These are phyloP conservation scores for Ambastaia sidthimunki DNA, from an alignment of 2,797 vertebrate species.

Conservation along the genomic window DNA sequence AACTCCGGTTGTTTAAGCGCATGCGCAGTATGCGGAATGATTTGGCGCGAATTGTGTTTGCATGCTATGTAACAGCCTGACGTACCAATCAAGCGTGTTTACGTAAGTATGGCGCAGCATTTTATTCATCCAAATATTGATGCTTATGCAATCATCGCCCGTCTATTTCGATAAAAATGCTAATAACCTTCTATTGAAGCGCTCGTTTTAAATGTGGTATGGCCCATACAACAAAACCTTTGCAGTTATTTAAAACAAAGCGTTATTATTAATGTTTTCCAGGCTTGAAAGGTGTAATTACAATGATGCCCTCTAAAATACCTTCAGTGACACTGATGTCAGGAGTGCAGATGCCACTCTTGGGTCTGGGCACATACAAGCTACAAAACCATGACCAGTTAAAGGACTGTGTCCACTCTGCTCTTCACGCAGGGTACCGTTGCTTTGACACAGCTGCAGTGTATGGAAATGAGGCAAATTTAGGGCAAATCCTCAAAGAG, in stretches of 20 bases:
- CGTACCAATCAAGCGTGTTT: no score
- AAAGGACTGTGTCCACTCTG: conserved; percentile 58
- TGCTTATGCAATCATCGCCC: no score
- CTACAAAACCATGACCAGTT: conserved; percentile 57
- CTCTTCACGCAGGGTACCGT: conserved; percentile 65
- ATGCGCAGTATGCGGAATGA: background rate
- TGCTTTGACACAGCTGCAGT: conserved; percentile 69
- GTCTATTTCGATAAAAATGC: background rate
- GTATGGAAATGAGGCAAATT: conserved; percentile 65
- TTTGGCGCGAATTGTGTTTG: background rate
- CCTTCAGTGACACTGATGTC: conserved; percentile 53
- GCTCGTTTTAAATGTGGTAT: background rate
- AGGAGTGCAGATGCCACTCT: conserved; percentile 65
- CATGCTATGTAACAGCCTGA: background rate
- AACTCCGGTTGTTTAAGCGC: background rate
- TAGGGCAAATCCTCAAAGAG: conserved; percentile 61
- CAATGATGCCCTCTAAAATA: background rate
- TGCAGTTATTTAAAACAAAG: background rate
- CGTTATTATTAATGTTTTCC: conserved; percentile 1
- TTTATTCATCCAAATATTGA: background rate
- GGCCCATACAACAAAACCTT: background rate
- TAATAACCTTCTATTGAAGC: background rate
- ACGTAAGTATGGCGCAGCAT: background rate
- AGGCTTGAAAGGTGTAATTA: background rate
- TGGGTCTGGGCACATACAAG: conserved; percentile 70